A percentile compares a stretch with the other conserved stretches of the same genome.
Conservation (phyloP, 2,797 vertebrate species). For the Gymnodraco acuticeps region DNA sequence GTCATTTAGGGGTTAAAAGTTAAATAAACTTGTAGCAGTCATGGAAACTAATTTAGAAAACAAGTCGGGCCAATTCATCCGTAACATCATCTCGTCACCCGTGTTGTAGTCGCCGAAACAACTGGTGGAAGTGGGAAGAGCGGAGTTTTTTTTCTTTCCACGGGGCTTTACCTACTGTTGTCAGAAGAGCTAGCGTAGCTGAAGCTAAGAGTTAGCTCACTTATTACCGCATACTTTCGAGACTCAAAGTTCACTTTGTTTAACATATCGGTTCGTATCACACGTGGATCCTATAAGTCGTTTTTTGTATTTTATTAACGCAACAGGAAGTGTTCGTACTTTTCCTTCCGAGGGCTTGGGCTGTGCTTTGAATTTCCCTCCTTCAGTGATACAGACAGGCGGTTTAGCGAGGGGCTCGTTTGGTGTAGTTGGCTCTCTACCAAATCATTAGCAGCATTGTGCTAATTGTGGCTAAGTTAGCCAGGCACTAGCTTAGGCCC, state of each 20-base stretch:
- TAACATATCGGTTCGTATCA: background rate
- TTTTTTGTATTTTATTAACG: background rate
- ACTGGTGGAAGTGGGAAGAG: slow-evolving; percentile 40
- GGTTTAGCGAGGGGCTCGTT: slow-evolving; percentile 48
- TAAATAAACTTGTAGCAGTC: slow-evolving; percentile 54
- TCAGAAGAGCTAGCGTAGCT: slow-evolving; percentile 60
- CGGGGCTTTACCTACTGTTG: slow-evolving; percentile 49
- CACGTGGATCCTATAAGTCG: no score
- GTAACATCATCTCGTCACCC: slow-evolving; percentile 21
- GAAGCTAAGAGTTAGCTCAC: slow-evolving; percentile 74
- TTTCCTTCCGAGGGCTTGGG: slow-evolving; percentile 24
- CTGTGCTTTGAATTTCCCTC: slow-evolving; percentile 88
- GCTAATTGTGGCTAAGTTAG: slow-evolving; percentile 77
- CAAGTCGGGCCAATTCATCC: background rate
- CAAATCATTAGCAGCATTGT: slow-evolving; percentile 72
- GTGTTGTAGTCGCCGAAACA: slow-evolving; percentile 34
- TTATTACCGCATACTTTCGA: slow-evolving; percentile 40
- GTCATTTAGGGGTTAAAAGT: slow-evolving; percentile 68
- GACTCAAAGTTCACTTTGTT: slow-evolving; percentile 12
- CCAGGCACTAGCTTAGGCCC: slow-evolving; percentile 41
- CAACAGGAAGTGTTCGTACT: slow-evolving; percentile 45
- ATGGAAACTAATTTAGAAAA: slow-evolving; percentile 68
- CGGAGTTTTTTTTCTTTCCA: slow-evolving; percentile 19
- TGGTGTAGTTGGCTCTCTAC: slow-evolving; percentile 54
- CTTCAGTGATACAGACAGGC: slow-evolving; percentile 55